These are phyloP conservation scores for Noturus placidus DNA, from an alignment of 2,113 vertebrate genomes.

Conservation along the genomic window DNA sequence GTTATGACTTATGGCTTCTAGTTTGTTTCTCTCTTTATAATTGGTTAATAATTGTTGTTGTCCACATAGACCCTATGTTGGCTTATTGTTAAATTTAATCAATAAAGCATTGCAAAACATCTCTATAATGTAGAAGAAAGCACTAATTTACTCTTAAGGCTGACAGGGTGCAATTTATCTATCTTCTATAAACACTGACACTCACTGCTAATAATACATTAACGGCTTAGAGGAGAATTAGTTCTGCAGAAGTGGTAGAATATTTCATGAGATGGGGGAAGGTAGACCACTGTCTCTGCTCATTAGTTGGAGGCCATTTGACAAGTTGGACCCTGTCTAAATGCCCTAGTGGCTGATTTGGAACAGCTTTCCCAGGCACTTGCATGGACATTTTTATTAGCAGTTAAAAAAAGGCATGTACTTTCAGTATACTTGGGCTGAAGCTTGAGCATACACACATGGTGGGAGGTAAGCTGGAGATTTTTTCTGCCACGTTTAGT, in stretches of 20 bases:
- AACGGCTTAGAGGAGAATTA: constrained; percentile 71
- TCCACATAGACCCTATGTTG: constrained; percentile 40
- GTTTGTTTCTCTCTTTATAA: constrained; percentile 60
- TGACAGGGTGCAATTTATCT: constrained; percentile 65
- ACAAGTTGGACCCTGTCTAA: constrained; percentile 59
- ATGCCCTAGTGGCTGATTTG: constrained; percentile 64
- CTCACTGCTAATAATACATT: constrained; percentile 69
- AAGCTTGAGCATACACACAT: constrained; percentile 56
- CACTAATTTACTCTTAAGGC: constrained; percentile 56
- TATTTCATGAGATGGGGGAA: constrained; percentile 58
- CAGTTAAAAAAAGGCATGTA: constrained; percentile 65
- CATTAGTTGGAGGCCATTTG: constrained; percentile 68
- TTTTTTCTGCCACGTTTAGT: constrained; percentile 73
- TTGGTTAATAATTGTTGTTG: constrained; percentile 38
- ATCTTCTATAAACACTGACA: constrained; percentile 66
- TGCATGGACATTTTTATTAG: constrained; percentile 63
- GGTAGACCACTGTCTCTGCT: constrained; percentile 61
- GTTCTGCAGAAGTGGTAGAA: constrained; percentile 56
- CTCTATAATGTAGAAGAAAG: constrained; percentile 46
- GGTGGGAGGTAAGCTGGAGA: constrained; percentile 63
- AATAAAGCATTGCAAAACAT: constrained; percentile 41
- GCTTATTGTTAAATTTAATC: constrained; percentile 55
- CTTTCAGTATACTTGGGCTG: constrained; percentile 61
- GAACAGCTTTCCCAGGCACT: constrained; percentile 68
- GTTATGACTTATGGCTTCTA: constrained; percentile 25